phyloP scores from a whole-genome alignment of 2,113 vertebrate species.

The Apeltes quadracus region DNA sequence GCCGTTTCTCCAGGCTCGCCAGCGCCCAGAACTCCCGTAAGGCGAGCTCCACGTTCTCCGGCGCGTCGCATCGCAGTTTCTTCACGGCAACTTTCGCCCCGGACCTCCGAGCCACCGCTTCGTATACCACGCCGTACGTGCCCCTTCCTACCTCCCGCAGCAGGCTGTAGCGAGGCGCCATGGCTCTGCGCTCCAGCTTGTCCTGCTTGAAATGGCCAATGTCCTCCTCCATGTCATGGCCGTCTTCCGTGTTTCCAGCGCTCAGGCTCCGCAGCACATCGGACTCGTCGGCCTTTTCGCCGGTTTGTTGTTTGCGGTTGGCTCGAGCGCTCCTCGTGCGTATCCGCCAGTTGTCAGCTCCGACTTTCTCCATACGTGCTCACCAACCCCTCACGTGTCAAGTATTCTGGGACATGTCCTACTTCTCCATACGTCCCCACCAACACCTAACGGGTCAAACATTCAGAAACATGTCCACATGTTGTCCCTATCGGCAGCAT shows the following conservation, averaged over 20 bases:
- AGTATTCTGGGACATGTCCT: not conserved
- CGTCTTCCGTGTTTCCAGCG: conserved; percentile 64
- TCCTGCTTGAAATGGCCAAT: conserved; percentile 31
- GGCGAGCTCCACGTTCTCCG: conserved; percentile 94
- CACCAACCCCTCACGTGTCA: conserved; percentile 6
- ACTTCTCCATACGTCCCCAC: conserved; percentile 45
- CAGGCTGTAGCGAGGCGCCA: conserved; percentile 85
- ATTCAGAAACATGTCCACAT: not conserved
- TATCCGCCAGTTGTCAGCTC: conserved; percentile 43
- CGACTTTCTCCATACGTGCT: conserved; percentile 54
- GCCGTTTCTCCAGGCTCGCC: conserved; percentile 87
- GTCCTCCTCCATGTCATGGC: conserved; percentile 64
- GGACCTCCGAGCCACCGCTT: conserved; percentile 84
- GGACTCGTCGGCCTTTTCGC: conserved; percentile 28
- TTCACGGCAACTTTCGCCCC: conserved; percentile 90
- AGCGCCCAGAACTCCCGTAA: conserved; percentile 94
- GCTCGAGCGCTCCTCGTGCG: conserved; percentile 59
- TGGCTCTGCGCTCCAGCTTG: conserved; percentile 49
- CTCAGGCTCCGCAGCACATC: conserved; percentile 67
- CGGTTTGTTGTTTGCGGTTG: conserved; percentile 30
- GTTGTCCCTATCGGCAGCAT: not conserved
- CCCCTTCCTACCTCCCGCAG: conserved; percentile 91
- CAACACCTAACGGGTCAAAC: conserved; percentile 10
- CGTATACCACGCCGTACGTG: conserved; percentile 95
- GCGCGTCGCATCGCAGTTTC: conserved; percentile 92